Base-by-base conservation (phyloP, 2,113 vertebrate genomes). In the Chloropsis cyanopogon region DNA sequence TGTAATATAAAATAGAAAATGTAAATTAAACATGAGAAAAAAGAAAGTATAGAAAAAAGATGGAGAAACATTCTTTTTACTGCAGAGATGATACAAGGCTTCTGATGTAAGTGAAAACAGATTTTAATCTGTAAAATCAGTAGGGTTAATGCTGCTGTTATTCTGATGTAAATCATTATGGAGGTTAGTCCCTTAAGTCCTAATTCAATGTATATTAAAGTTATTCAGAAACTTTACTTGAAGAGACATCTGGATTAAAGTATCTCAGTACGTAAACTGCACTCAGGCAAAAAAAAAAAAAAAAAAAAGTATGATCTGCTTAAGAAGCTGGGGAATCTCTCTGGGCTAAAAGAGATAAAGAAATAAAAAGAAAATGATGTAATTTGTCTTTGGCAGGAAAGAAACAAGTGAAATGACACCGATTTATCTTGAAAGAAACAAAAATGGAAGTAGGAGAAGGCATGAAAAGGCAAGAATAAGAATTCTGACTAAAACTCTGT, bases 341-440 rank as follows among this genome's bases (percentile, higher is more conserved):
- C 75, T 92, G 60, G 71, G 60, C 49, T 86, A 88, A 72, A 91
- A 79, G 24, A 66, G 56, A 39, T 44, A 86, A 86, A 77, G 82
- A 78, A 95, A 80, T 90, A 81, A 92, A 92, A 82, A 69, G 24
- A 83, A 90, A 85, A 85, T 91, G 0, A 56, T 68, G 60, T 37
- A 37, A 84, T 96, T 94, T 92, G 20, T 80, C 89, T 91, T 69
- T 80, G 59, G 19, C 79, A 83, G n/a, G 52, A 88, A 66, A 92
- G 33, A 33, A 93, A 78, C 56, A 89, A 92, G 60, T 79, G 82
- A 88, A 95, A 96, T 88, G 47, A 81, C 60, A 88, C 33, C 54
- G 44, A 91, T 94, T 94, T 88, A 85, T 86, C 75, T 88, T 81
- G 39, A 86, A 33, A 73, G 49, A 88, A 88, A 59, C n/a, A 95